phyloP scores from a whole-genome alignment of 1,140 invertebrate genomes.

The Euborellia annulipes region DNA sequence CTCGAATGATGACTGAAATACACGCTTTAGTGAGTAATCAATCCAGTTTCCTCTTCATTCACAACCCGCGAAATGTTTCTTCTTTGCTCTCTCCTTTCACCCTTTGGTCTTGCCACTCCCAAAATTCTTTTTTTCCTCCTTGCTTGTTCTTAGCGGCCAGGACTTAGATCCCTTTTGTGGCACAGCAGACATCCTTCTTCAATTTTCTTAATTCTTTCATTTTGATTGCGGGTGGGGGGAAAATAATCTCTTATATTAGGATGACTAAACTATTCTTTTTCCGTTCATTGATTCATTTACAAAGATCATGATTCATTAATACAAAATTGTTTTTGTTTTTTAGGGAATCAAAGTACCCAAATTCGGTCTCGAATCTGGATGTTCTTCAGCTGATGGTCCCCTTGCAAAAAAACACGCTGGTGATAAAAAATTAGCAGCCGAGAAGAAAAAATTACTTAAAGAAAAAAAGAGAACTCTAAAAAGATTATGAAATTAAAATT shows the following conservation, averaged over 20 bases:
- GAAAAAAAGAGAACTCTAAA: slow-evolving; percentile 78
- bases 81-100: no score
- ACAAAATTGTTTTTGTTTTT: slow-evolving; percentile 13
- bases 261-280: no score
- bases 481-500: slow-evolving; percentile 78
- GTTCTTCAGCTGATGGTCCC: slow-evolving; percentile 40
- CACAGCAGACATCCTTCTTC: no score
- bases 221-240: no score
- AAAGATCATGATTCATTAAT: no score
- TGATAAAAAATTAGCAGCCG: slow-evolving; percentile 58
- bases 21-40: slow-evolving; percentile 57
- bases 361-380: slow-evolving; percentile 24
- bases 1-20: slow-evolving; percentile 89
- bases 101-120: no score
- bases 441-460: slow-evolving; percentile 59
- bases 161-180: no score
- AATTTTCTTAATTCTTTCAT: no score
- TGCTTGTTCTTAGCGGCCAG: no score
- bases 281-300: no score
- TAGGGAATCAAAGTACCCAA: slow-evolving; percentile 29
- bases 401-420: slow-evolving; percentile 68
- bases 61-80: slow-evolving; percentile 9
- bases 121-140: no score
- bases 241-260: no score
- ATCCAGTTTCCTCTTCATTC: slow-evolving; percentile 10